These are phyloP conservation scores for Spodoptera litura DNA, from an alignment of 1,140 invertebrate genomes.

Conservation along the genomic window DNA sequence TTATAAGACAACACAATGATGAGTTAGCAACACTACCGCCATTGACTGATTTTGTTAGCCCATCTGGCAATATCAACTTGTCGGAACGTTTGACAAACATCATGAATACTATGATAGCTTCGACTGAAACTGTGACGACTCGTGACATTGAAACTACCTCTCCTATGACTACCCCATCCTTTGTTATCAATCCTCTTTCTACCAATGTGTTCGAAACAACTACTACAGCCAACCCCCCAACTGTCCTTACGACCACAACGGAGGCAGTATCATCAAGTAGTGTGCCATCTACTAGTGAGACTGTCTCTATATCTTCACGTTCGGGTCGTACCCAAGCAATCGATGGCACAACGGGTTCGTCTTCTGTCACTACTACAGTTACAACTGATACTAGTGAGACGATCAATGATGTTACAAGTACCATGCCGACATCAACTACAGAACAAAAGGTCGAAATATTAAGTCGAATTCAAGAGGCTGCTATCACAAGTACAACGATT, in stretches of 20 bases:
- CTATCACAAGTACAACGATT: conserved; percentile 58
- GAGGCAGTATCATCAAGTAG: conserved; percentile 22
- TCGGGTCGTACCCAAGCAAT: conserved; percentile 13
- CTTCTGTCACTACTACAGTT: conserved; percentile 34
- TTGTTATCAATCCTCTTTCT: conserved; percentile 46
- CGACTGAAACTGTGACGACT: conserved; percentile 61
- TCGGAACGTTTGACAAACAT: conserved; percentile 77
- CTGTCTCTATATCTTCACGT: conserved; percentile 39
- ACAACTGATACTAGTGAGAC: conserved; percentile 15
- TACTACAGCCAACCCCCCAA: conserved; percentile 5
- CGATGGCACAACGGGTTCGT: conserved; percentile 38
- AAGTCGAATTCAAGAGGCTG: conserved; percentile 53
- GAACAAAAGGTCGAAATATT: conserved; percentile 58
- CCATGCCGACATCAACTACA: conserved; percentile 60
- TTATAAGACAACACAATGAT: conserved; percentile 80
- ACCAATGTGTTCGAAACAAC: conserved; percentile 32
- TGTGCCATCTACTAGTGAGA: conserved; percentile 57
- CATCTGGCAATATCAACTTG: conserved; percentile 63
- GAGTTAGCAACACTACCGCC: conserved; percentile 79
- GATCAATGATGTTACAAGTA: conserved; percentile 56
- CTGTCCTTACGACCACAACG: conserved; percentile 37
- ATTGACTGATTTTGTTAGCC: conserved; percentile 64
- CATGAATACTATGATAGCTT: conserved; percentile 72
- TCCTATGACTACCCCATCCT: conserved; percentile 48
- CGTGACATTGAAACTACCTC: conserved; percentile 51